A percentile compares a stretch with the other conserved stretches of the same genome.
Evolutionary conservation across 2,113 vertebrate species (phyloP).

Genomic region (Xerus inauris): DNA sequence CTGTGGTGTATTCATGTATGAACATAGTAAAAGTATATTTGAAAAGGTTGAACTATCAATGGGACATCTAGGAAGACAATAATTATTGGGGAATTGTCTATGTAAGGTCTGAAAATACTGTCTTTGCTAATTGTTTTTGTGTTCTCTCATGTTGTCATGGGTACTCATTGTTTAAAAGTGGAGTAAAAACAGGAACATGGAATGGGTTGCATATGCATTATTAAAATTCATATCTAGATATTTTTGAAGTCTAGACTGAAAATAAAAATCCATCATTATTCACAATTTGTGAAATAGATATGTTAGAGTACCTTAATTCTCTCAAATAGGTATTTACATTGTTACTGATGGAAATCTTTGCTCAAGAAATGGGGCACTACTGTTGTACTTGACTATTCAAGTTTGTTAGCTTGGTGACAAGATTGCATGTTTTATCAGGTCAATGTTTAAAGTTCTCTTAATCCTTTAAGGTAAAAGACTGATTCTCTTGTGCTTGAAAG

Average conservation of each 20-base stretch:
- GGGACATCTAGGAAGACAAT: background rate
- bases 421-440: conserved; percentile 16
- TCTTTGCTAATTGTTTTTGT: background rate
- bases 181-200: background rate
- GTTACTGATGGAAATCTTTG: background rate
- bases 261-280: background rate
- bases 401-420: conserved; percentile 28
- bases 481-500: background rate
- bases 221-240: background rate
- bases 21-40: background rate
- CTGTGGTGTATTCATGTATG: too few relatives aligned
- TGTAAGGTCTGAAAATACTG: background rate
- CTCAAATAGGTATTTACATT: background rate
- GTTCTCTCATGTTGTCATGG: background rate
- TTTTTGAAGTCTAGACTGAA: background rate
- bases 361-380: background rate
- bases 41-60: background rate
- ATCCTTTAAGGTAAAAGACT: conserved; percentile 26
- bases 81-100: background rate
- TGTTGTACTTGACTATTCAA: background rate
- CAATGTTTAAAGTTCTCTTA: conserved; percentile 44
- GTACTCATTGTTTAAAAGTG: background rate
- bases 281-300: background rate
- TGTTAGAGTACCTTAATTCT: conserved; percentile 5
- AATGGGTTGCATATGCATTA: background rate